A percentile compares a stretch with the other conserved stretches of the same genome.
phyloP scores from a whole-genome alignment of 1,140 invertebrate species.

The Trichonephila inaurata region DNA sequence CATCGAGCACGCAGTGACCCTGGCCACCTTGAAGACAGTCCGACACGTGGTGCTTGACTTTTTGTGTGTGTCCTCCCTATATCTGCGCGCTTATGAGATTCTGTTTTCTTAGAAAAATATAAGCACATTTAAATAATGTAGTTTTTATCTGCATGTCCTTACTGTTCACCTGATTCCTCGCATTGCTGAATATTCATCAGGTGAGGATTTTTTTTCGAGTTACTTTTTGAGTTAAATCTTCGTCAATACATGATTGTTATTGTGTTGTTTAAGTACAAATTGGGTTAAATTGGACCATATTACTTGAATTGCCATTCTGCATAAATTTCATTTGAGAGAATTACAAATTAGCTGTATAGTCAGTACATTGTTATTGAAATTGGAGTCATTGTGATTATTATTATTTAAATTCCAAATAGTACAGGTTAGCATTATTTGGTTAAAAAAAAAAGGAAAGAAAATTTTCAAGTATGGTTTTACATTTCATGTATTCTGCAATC shows the following conservation, averaged over 20 bases:
- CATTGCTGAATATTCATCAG: conserved; percentile 7
- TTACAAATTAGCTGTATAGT: too few species aligned
- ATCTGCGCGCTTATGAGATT: background rate
- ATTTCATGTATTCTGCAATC: too few species aligned
- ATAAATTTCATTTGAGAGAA: background rate
- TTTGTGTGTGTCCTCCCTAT: conserved; percentile 20
- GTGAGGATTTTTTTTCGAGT: conserved; percentile 3
- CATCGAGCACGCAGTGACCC: conserved; percentile 48
- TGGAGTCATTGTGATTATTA: too few species aligned
- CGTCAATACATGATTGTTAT: background rate
- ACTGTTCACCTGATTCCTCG: background rate
- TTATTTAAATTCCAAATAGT: too few species aligned
- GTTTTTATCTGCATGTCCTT: conserved; percentile 1
- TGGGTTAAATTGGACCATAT: background rate
- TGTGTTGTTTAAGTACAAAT: background rate
- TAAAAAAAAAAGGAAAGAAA: too few species aligned
- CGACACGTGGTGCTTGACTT: conserved; percentile 58
- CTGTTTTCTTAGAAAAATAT: conserved; percentile 24
- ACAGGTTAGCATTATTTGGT: too few species aligned
- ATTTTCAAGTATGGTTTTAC: too few species aligned
- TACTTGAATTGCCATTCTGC: background rate
- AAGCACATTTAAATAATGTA: conserved; percentile 35
- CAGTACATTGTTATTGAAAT: too few species aligned
- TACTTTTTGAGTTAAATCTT: background rate
- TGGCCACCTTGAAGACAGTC: conserved; percentile 22